Conservation (phyloP, 2,113 vertebrate genomes). For the Phainopepla nitens region DNA sequence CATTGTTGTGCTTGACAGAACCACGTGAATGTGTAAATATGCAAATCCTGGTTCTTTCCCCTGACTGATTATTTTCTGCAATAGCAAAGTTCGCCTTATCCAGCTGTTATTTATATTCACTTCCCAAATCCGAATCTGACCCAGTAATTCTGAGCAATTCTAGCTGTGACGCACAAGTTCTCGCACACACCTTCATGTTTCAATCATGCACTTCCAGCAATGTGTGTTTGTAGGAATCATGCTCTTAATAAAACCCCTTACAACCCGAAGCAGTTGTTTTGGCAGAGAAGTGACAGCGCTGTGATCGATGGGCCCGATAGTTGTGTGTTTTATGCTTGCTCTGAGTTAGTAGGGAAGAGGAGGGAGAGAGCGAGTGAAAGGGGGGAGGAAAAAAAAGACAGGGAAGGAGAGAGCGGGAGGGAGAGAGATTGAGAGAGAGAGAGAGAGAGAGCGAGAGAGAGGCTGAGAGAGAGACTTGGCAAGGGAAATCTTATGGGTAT, state of each 20-base stretch:
- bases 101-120: conserved; percentile 69
- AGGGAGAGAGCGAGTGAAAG: conserved; percentile 48
- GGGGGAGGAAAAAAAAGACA: conserved; percentile 30
- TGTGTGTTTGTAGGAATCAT: conserved; percentile 44
- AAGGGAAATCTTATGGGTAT: conserved; percentile 67
- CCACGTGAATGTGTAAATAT: not conserved
- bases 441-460: conserved; percentile 20
- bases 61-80: not conserved
- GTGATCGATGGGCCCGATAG: conserved; percentile 67
- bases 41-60: not conserved
- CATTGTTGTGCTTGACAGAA: not conserved
- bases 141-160: conserved; percentile 60
- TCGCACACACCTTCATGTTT: conserved; percentile 41
- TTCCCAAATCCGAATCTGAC: conserved; percentile 51
- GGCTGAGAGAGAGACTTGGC: conserved; percentile 63
- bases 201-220: conserved; percentile 48
- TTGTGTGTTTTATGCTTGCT: conserved; percentile 66
- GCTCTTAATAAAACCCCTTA: conserved; percentile 59
- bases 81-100: conserved; percentile 34
- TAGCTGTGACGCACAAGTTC: conserved; percentile 62
- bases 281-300: conserved; percentile 48
- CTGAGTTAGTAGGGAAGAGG: conserved; percentile 61
- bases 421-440: conserved; percentile 41
- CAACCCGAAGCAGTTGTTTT: conserved; percentile 58
- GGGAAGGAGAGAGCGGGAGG: conserved; percentile 48